These are phyloP conservation scores for Euglossa dilemma DNA, from an alignment of 1,140 invertebrate genomes.

Conservation along the genomic window DNA sequence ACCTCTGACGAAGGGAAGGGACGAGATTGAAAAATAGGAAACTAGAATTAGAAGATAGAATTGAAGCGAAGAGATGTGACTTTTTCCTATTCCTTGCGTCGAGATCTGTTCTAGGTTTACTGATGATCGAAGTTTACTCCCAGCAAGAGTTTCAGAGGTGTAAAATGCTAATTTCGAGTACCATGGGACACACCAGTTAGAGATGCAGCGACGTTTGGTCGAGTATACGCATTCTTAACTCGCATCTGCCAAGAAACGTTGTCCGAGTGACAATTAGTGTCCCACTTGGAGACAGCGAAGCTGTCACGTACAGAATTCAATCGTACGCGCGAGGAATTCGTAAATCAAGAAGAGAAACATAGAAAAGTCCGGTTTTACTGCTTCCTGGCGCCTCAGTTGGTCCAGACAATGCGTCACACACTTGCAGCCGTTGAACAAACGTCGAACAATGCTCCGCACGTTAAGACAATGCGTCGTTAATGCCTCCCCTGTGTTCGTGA, in stretches of 20 bases:
- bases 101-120: no score
- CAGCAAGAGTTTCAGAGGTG: no score
- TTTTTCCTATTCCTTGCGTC: no score
- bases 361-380: conserved; percentile 31
- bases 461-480: conserved; percentile 68
- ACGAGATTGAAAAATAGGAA: no score
- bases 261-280: neutral
- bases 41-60: no score
- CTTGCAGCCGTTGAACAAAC: conserved; percentile 49
- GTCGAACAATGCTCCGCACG: conserved; percentile 54
- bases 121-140: no score
- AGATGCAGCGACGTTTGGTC: no score
- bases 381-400: conserved; percentile 41
- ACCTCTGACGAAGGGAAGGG: no score
- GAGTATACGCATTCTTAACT: neutral
- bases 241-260: neutral
- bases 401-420: conserved; percentile 52
- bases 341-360: conserved; percentile 24
- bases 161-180: no score
- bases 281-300: neutral
- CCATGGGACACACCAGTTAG: no score
- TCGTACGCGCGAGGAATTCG: conserved; percentile 2
- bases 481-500: conserved; percentile 41
- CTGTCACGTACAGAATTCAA: neutral
- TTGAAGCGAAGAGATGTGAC: no score